These are phyloP conservation scores for Cairina moschata DNA, from an alignment of 2,113 vertebrate species.

Conservation along the genomic window DNA sequence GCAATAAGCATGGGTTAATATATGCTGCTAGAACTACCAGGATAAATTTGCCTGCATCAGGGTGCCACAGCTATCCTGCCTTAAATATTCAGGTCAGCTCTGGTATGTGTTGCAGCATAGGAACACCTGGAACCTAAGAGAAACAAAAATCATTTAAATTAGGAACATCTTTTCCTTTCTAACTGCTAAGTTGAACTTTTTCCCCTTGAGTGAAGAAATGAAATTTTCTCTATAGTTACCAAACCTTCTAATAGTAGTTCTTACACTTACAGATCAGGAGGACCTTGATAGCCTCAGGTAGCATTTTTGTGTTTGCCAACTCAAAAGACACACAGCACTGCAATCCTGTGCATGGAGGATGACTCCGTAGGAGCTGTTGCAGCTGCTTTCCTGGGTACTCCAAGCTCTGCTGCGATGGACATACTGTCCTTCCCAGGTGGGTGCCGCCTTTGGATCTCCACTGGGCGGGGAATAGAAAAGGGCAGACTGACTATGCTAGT, in stretches of 20 bases:
- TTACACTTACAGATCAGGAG: background rate
- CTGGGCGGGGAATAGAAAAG: background rate
- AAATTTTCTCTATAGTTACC: background rate
- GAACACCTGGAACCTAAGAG: background rate
- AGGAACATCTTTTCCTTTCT: no score
- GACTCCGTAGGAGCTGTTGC: background rate
- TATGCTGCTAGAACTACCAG: background rate
- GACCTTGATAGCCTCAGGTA: background rate
- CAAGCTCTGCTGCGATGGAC: background rate
- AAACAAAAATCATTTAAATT: background rate
- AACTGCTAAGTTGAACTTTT: background rate
- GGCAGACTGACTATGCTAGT: background rate
- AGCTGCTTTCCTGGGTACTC: background rate
- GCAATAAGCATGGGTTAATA: background rate
- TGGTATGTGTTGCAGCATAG: background rate
- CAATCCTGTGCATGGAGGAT: fast-evolving
- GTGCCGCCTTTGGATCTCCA: no score
- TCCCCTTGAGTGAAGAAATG: background rate
- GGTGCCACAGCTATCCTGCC: background rate
- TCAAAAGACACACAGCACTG: background rate
- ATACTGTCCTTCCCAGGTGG: background rate
- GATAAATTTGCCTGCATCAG: background rate
- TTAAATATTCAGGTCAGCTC: background rate
- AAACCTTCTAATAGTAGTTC: background rate
- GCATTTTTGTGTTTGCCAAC: background rate